A percentile compares a stretch with the other conserved stretches of the same genome.
Evolutionary conservation across 2,113 vertebrate genomes (phyloP).

Genomic region (Aviceda subcristata): DNA sequence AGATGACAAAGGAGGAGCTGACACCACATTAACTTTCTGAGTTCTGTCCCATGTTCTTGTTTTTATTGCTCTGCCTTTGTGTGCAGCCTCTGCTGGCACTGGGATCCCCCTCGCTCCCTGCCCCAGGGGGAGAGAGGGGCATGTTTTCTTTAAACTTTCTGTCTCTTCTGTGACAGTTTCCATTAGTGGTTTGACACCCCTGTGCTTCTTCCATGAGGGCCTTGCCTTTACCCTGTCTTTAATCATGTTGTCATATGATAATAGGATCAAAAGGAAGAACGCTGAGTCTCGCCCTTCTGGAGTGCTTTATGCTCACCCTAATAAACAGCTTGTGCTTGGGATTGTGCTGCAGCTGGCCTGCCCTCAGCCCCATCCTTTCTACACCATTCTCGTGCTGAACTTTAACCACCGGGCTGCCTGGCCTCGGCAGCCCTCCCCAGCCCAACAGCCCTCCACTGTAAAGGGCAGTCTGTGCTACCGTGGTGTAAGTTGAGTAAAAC

Average conservation of each 20-base stretch:
- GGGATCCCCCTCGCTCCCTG: neutral
- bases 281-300: constrained; percentile 48
- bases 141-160: constrained; percentile 50
- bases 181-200: constrained; percentile 68
- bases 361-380: neutral
- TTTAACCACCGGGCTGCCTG: neutral
- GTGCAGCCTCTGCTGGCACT: neutral
- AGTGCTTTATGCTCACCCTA: constrained; percentile 35
- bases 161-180: constrained; percentile 55
- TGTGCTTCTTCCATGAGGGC: constrained; percentile 59
- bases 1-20: constrained; percentile 51
- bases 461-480: neutral
- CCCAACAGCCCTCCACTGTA: neutral
- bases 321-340: constrained; percentile 61
- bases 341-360: constrained; percentile 53
- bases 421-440: neutral
- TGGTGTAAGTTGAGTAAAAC: neutral
- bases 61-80: constrained; percentile 49
- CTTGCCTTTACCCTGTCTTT: constrained; percentile 51
- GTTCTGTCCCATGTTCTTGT: constrained; percentile 32
- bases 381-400: neutral
- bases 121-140: neutral
- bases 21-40: constrained; percentile 49
- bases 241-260: constrained; percentile 69
- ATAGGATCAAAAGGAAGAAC: constrained; percentile 63